Base-by-base conservation (phyloP, 2,888 invertebrate genomes). In the Prosapia bicincta region DNA sequence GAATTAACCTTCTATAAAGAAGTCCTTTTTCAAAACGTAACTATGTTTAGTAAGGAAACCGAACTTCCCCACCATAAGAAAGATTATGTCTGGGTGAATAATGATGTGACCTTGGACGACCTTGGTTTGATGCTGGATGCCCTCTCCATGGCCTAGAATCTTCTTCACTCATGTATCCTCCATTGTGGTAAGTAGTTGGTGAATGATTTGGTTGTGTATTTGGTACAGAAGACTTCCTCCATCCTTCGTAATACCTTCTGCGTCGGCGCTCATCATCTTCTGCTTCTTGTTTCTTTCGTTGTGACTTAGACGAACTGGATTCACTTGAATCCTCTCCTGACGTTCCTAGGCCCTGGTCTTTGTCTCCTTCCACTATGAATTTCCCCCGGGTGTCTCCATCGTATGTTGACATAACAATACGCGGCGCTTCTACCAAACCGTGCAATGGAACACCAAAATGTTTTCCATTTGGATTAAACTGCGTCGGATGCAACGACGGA, bases 291-390 rank as follows among this genome's bases (percentile, higher is more conserved):
- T 79, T 89, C 1, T 89, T 86, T 10, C 91, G 88, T 82, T 92
- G 91, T 0, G 92, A 92, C 82, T 91, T 91, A 81, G 92, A 92
- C 0, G 93, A 91, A 80, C 93, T 92, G 79, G 92, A 92, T 83
- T 94, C 93, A 79, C 93, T 93, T 0, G 93, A 93, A 81, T 94
- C 94, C 83, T 95, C 94, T 15, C 93, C 93, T 0, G 94, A 94
- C 0, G 94, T 95, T 26, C 94, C 94, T 69, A 94, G 87, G 0
- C 94, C 94, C 72, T 93, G 85, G 83, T 95, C 94, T 84, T 93
- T 93, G 69, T 86, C 86, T 23, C 77, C 77, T 20, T 79, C 79
- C 13, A 80, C 73, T 30, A 80, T 76, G 73, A 81, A 81, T 66
- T 81, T 81, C 5, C 80, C 80, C 0, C 78, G 75, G 3, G 78